Percentiles rank a stretch among this genome's conserved stretches.
phyloP scores from a whole-genome alignment of 2,113 vertebrate genomes.

The Boleophthalmus pectinirostris region DNA sequence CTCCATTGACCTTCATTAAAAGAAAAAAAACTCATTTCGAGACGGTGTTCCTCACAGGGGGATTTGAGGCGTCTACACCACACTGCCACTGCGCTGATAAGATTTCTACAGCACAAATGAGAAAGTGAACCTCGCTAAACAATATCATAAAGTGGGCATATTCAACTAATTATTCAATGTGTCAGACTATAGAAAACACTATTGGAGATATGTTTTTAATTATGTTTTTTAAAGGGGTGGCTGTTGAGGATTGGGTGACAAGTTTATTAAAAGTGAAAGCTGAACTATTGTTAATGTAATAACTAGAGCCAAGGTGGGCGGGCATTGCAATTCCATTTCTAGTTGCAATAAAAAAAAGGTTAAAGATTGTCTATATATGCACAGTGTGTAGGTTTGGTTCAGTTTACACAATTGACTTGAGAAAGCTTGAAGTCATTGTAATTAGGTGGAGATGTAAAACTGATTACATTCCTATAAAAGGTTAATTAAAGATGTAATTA shows the following conservation, averaged over 20 bases:
- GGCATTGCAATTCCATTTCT: neutral
- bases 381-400: neutral
- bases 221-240: neutral
- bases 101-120: constrained; percentile 41
- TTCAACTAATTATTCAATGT: constrained; percentile 7
- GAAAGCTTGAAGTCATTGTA: no score
- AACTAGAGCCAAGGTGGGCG: neutral
- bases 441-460: no score
- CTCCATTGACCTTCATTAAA: constrained; percentile 84
- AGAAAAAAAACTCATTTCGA: constrained; percentile 71
- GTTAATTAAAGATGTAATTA: no score
- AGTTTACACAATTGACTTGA: no score
- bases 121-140: constrained; percentile 35
- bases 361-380: neutral
- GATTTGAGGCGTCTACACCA: constrained; percentile 57
- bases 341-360: neutral
- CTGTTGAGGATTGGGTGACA: neutral
- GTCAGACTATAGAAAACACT: constrained; percentile 1
- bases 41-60: constrained; percentile 54
- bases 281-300: neutral
- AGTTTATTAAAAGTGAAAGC: neutral
- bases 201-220: neutral
- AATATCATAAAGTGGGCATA: constrained; percentile 34
- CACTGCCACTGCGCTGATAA: constrained; percentile 64
- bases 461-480: no score